These are phyloP conservation scores for Poeciliopsis turrubarensis DNA, from an alignment of 2,113 vertebrate species.

Conservation along the genomic window DNA sequence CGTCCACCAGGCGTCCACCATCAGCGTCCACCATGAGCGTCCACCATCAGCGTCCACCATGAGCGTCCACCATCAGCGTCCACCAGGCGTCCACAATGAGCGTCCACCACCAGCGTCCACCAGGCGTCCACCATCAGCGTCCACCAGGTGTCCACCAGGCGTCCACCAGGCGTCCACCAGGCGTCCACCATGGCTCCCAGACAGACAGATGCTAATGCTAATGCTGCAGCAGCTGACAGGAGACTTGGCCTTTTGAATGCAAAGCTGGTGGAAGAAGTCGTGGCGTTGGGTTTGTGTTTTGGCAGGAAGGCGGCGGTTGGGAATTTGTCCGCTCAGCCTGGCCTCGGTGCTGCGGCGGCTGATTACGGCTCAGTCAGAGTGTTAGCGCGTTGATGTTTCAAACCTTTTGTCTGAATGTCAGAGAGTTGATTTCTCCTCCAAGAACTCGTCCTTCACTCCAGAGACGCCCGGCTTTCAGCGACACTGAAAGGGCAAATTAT, in stretches of 20 bases:
- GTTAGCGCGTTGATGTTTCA: conserved; percentile 20
- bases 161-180: no score
- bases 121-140: no score
- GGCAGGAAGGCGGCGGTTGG: conserved; percentile 39
- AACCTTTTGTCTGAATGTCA: conserved; percentile 44
- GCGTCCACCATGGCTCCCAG: conserved; percentile 27
- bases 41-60: no score
- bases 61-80: no score
- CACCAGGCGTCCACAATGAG: no score
- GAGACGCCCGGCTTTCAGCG: conserved; percentile 11
- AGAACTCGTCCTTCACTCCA: conserved; percentile 19
- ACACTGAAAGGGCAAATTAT: not conserved
- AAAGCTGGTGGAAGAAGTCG: conserved; percentile 53
- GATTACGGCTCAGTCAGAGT: conserved; percentile 42
- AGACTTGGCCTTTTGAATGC: conserved; percentile 70
- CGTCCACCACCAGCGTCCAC: no score
- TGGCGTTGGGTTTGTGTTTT: conserved; percentile 63
- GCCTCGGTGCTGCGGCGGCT: conserved; percentile 22
- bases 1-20: no score
- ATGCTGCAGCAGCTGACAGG: conserved; percentile 50
- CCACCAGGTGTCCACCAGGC: no score
- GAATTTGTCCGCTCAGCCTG: conserved; percentile 45
- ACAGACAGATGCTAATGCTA: conserved; percentile 50
- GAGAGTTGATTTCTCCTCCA: not conserved
- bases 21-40: no score